Evolutionary conservation across 2,113 vertebrate species (phyloP).

Genomic region (Pollimyrus isidori): DNA sequence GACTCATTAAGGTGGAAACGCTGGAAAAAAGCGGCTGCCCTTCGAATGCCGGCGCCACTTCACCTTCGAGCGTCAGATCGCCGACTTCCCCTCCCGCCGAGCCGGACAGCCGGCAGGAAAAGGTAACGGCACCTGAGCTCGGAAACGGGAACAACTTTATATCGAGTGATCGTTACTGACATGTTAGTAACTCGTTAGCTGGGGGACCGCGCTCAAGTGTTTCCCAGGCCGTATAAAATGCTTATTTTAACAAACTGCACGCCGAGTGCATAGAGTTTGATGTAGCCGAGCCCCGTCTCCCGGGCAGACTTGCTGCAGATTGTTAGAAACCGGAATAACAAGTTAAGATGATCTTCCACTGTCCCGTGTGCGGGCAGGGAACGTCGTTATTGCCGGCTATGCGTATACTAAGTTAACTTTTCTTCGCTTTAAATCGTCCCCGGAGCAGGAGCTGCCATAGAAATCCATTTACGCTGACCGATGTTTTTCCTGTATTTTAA

Average conservation of each 20-base stretch:
- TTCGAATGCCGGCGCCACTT: constrained; percentile 47
- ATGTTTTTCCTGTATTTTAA: no score
- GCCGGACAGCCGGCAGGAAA: constrained; percentile 62
- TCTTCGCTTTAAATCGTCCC: neutral
- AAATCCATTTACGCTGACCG: neutral
- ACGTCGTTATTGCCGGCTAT: neutral
- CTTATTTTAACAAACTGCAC: neutral
- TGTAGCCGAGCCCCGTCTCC: neutral
- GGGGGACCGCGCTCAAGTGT: neutral
- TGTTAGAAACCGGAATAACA: neutral
- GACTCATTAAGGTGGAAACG: constrained; percentile 87
- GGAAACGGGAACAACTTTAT: neutral
- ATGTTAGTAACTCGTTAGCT: neutral
- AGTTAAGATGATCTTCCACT: neutral
- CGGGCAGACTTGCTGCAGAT: neutral
- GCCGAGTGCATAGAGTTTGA: neutral
- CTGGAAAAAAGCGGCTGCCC: constrained; percentile 63
- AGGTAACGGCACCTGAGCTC: constrained; percentile 50
- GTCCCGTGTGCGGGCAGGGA: neutral
- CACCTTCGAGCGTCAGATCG: constrained; percentile 55
- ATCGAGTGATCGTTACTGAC: neutral
- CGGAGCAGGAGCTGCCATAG: neutral
- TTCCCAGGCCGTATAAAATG: neutral
- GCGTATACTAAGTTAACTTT: neutral
- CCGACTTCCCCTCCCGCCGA: constrained; percentile 55